Evolutionary conservation across 2,888 invertebrate species (phyloP), one percentile per base, ranked within the genome.

Genomic region (Dasysyrphus tricinctus): DNA sequence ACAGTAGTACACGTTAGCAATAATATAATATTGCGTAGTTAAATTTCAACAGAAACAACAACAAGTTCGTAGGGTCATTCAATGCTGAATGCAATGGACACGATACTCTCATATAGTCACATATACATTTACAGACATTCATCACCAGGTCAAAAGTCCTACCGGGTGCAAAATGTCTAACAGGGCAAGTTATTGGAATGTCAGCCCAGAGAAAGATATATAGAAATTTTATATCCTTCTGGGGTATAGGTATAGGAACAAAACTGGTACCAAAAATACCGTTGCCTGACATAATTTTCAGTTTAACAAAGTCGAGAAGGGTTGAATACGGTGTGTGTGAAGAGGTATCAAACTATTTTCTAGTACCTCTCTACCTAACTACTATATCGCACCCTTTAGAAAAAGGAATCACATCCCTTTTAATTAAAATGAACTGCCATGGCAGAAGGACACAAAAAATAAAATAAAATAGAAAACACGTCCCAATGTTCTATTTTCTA

Each of bases 111-210:
- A 74, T 42, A 42, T 42, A 42, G 24, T 57, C 42, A 49, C 37
- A 44, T n/a, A 74, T n/a, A 74, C 24, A 73, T 56, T 39, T 16
- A 29, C 29, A 78, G 29, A 65, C 70, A 82, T 82, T 86, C 78
- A 79, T 79, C 82, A 79, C 65, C 82, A 79, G 86, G 86, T 82
- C 86, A 86, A 82, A 86, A 79, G 86, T 82, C 78, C 54, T 69
- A 19, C 78, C 63, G 82, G 75, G 82, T 72, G 81, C 81, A 84
- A 76, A 84, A 84, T 84, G 84, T 80, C 84, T 80, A 84, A 80
- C 83, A 75, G 76, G 84, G 44, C 49, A 85, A 85, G 73, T 81
- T 85, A 77, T 81, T 77, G 85, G 85, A 85, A 81, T 85, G 81
- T 78, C 39, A 29, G 54, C 14, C 24, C 24, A 24, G 44, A 32